Evolutionary conservation across 2,113 vertebrate genomes (phyloP), one percentile per base, ranked within the genome.

Genomic region (Microcebus lehilahytsara): DNA sequence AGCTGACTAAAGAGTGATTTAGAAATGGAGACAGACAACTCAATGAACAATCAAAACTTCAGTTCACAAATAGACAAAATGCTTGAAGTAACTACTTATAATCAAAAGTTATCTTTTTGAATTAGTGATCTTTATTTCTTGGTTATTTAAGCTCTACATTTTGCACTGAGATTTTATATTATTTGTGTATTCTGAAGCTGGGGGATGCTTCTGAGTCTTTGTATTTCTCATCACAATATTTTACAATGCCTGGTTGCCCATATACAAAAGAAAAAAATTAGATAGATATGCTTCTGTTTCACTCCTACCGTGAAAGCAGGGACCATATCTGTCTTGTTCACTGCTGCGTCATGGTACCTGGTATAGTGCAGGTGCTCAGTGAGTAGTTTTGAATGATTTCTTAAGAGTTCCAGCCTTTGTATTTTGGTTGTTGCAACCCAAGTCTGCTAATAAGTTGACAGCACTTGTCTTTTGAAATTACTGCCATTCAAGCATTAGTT

Each of bases 21-120:
- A 22, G 62, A 96, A 85, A 69, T 66, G 77, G 58, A 93, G 40
- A 62, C 4, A 88, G 17, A 53, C 14, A 72, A 62, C 17, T 92
- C 83, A 72, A 9, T 72, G 72, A 88, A 34, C 42, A 77, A 58
- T 40, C 25, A 51, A 74, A 93, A 79, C 84, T 89, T 95, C 4
- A 62, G 7, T 42, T 94, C 37, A 77, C 42, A 89, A 80, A 49
- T 80, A 78, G 22, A 49, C 79, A 74, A n/a, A 42, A 80, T 72
- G 23, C 34, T 85, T 88, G 58, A 94, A 90, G 40, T 66, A 77
- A 93, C 56, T 79, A 69, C 25, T 69, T 80, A 56, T 0, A 93
- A 32, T 85, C 92, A 94, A 42, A 79, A 49, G 25, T 83, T 83
- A 46, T 49, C 30, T 84, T 93, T 91, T 95, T 91, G 42, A 87